Evolutionary conservation across 1,140 invertebrate species (phyloP).

Genomic region (Drosophila ogumai): DNA sequence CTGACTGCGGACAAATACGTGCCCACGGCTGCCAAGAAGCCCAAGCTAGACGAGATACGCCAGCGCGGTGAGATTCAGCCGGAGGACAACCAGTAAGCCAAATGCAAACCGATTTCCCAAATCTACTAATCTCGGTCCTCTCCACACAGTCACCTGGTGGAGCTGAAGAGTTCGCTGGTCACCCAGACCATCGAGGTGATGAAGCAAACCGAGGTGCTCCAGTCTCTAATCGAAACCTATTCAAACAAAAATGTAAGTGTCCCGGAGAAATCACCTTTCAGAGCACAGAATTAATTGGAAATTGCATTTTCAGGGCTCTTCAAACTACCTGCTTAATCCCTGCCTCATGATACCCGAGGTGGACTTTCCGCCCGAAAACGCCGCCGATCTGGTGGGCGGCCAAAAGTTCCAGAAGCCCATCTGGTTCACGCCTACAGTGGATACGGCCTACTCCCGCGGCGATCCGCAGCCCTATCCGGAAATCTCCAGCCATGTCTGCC

Average conservation of each 20-base stretch:
- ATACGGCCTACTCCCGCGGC: slow-evolving; percentile 70
- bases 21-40: slow-evolving; percentile 47
- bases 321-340: slow-evolving; percentile 80
- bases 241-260: slow-evolving; percentile 80
- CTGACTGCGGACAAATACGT: slow-evolving; percentile 53
- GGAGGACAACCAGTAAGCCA: slow-evolving; percentile 46
- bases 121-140: background rate
- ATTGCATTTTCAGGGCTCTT: slow-evolving; percentile 51
- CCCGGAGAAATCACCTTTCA: accelerated
- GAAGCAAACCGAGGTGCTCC: slow-evolving; percentile 83
- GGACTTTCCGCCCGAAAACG: slow-evolving; percentile 81
- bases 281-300: background rate
- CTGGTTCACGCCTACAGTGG: slow-evolving; percentile 78
- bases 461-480: slow-evolving; percentile 68
- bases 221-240: slow-evolving; percentile 82
- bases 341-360: slow-evolving; percentile 84
- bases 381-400: slow-evolving; percentile 71
- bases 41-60: slow-evolving; percentile 61
- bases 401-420: slow-evolving; percentile 82
- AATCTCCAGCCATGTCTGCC: slow-evolving; percentile 58
- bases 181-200: slow-evolving; percentile 84
- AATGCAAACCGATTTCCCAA: background rate
- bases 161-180: slow-evolving; percentile 74
- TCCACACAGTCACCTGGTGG: slow-evolving; percentile 44
- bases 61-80: slow-evolving; percentile 33